phyloP scores from a whole-genome alignment of 2,888 invertebrate genomes.

The Aplocera efformata region DNA sequence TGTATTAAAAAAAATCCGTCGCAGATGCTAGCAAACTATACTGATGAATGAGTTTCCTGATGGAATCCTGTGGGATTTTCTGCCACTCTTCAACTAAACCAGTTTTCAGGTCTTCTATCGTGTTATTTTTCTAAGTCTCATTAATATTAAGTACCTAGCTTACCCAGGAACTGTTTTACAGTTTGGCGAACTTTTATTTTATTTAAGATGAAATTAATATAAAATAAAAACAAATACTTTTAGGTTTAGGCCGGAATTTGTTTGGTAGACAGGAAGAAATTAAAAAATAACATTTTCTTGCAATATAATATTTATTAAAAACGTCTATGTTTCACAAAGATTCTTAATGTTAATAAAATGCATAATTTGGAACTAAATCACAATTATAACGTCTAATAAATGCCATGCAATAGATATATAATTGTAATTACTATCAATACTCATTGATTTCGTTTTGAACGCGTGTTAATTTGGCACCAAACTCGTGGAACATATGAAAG shows the following conservation, averaged over 20 bases:
- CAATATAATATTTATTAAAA: conserved; percentile 16
- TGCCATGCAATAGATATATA: conserved; percentile 9
- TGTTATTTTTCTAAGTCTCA: too few species aligned
- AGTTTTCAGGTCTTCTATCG: conserved; percentile 1
- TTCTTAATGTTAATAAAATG: conserved; percentile 16
- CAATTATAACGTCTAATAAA: conserved; percentile 11
- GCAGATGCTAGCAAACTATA: too few species aligned
- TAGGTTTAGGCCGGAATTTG: too few species aligned
- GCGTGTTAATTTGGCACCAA: conserved; percentile 14
- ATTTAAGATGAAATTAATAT: not conserved
- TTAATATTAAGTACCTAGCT: too few species aligned
- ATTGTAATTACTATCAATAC: conserved; percentile 3
- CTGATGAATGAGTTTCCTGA: too few species aligned
- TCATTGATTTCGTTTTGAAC: conserved; percentile 11
- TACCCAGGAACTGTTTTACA: too few species aligned
- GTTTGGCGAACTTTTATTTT: too few species aligned
- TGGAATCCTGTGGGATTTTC: not conserved
- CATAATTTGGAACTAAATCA: conserved; percentile 10
- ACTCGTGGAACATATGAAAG: too few species aligned
- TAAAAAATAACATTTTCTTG: not conserved
- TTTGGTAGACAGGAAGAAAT: too few species aligned
- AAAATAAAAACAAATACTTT: not conserved
- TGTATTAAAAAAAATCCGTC: too few species aligned
- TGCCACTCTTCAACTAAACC: not conserved
- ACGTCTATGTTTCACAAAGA: conserved; percentile 19